Evolutionary conservation across 2,113 vertebrate genomes (phyloP).

Genomic region (Amblyopsis rosae): DNA sequence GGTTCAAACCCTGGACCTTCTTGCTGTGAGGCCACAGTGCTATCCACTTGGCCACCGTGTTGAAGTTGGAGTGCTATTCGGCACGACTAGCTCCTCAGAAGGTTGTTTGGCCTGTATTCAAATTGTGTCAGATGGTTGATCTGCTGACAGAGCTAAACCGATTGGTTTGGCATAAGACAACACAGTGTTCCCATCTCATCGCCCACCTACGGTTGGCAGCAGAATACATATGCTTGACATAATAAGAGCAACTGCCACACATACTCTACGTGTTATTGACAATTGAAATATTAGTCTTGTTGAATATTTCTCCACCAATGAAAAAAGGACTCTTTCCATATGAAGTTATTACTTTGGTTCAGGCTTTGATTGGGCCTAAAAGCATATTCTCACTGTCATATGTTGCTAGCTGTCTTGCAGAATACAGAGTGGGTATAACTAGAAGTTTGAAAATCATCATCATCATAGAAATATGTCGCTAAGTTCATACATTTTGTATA

Average conservation of each 20-base stretch:
- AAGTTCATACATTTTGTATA: not conserved
- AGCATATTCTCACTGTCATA: too few species aligned
- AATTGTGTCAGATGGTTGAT: constrained; percentile 18
- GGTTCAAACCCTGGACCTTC: too few species aligned
- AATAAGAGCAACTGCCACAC: constrained; percentile 15
- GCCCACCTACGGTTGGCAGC: not conserved
- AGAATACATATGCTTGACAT: not conserved
- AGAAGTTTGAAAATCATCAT: too few species aligned
- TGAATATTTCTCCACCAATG: not conserved
- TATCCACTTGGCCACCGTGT: too few species aligned
- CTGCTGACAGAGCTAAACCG: constrained; percentile 24
- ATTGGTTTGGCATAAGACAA: constrained; percentile 18
- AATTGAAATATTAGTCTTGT: constrained; percentile 7
- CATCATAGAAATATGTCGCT: too few species aligned
- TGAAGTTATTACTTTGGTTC: not conserved
- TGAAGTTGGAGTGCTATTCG: not conserved
- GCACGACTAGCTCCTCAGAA: constrained; percentile 15
- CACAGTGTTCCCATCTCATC: constrained; percentile 19
- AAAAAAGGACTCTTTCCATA: not conserved
- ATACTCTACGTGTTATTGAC: not conserved
- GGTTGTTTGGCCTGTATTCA: constrained; percentile 6
- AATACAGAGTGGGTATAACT: too few species aligned
- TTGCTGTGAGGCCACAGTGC: too few species aligned
- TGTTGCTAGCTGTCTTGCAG: too few species aligned
- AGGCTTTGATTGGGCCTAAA: not conserved